Conservation (phyloP, 1,140 invertebrate species). For the Dendroctonus ponderosae region DNA sequence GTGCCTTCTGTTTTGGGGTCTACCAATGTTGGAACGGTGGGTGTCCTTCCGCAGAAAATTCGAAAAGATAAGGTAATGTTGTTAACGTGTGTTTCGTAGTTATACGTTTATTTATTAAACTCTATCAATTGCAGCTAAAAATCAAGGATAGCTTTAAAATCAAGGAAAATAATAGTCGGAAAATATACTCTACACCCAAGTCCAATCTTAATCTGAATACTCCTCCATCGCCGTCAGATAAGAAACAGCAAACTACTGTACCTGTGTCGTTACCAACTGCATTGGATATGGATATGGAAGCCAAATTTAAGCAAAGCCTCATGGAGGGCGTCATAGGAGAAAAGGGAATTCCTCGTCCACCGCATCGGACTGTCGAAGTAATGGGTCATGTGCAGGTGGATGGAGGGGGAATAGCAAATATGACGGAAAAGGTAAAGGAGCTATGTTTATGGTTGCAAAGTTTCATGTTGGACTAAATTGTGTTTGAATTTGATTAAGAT, state of each 20-base stretch:
- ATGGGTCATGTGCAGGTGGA: constrained; percentile 28
- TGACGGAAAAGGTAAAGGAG: constrained; percentile 15
- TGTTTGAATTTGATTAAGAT: too few relatives aligned
- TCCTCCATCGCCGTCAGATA: constrained; percentile 18
- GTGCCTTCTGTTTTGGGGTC: constrained; percentile 58
- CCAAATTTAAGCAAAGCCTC: constrained; percentile 62
- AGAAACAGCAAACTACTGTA: constrained; percentile 35
- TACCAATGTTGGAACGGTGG: constrained; percentile 63
- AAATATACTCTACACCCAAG: constrained; percentile 43
- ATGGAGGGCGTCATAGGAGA: constrained; percentile 53
- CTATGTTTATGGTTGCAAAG: neutral
- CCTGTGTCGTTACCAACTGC: constrained; percentile 44
- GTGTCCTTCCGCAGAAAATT: constrained; percentile 47
- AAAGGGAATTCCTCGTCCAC: constrained; percentile 43
- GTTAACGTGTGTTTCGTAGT: neutral
- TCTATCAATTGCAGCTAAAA: constrained; percentile 35
- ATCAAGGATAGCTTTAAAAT: constrained; percentile 46
- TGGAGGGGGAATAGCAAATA: neutral
- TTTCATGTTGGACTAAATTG: neutral
- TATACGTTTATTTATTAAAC: constrained; percentile 1
- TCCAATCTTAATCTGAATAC: constrained; percentile 5
- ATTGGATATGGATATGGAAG: constrained; percentile 55
- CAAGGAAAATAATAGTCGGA: constrained; percentile 53
- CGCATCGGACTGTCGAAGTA: constrained; percentile 42
- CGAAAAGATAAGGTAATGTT: constrained; percentile 45